These are phyloP conservation scores for Musca vetustissima DNA, from an alignment of 1,140 invertebrate genomes.

Conservation along the genomic window DNA sequence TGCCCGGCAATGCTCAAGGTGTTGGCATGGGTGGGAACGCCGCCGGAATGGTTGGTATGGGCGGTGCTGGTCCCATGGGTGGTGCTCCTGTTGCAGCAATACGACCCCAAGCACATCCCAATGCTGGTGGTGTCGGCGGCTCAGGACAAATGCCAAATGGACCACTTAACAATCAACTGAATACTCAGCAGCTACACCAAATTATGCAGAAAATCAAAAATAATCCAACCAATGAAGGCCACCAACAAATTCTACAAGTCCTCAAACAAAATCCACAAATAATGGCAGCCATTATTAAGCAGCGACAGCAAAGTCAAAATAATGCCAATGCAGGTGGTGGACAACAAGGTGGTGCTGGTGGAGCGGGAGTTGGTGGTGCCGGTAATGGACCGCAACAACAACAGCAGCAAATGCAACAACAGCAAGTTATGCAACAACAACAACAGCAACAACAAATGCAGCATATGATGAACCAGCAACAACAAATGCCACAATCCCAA, in stretches of 20 bases:
- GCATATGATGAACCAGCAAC: slow-evolving; percentile 61
- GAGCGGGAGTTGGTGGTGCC: slow-evolving; percentile 45
- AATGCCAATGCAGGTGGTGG: slow-evolving; percentile 44
- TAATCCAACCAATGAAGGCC: slow-evolving; percentile 82
- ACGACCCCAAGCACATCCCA: slow-evolving; percentile 55
- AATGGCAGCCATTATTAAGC: slow-evolving; percentile 96
- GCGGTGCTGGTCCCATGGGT: slow-evolving; percentile 34
- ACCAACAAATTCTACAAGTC: slow-evolving; percentile 89
- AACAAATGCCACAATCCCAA: slow-evolving; percentile 55
- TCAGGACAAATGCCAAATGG: slow-evolving; percentile 49
- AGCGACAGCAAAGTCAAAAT: slow-evolving; percentile 66
- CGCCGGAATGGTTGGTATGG: slow-evolving; percentile 41
- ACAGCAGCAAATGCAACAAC: slow-evolving; percentile 28
- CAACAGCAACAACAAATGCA: slow-evolving; percentile 59
- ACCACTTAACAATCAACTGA: slow-evolving; percentile 53
- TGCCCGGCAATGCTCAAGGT: slow-evolving; percentile 33
- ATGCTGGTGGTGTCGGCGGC: slow-evolving; percentile 56
- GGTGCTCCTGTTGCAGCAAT: slow-evolving; percentile 40
- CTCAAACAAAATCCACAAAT: slow-evolving; percentile 92
- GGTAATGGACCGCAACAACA: slow-evolving; percentile 47
- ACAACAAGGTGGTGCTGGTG: slow-evolving; percentile 35
- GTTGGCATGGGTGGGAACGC: slow-evolving; percentile 45
- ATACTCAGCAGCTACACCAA: slow-evolving; percentile 84
- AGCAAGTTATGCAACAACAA: slow-evolving; percentile 53
- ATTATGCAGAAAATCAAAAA: slow-evolving; percentile 87